Evolutionary conservation across 1,140 invertebrate genomes (phyloP), one percentile per base, ranked within the genome.

Genomic region (Drosophila navojoa): DNA sequence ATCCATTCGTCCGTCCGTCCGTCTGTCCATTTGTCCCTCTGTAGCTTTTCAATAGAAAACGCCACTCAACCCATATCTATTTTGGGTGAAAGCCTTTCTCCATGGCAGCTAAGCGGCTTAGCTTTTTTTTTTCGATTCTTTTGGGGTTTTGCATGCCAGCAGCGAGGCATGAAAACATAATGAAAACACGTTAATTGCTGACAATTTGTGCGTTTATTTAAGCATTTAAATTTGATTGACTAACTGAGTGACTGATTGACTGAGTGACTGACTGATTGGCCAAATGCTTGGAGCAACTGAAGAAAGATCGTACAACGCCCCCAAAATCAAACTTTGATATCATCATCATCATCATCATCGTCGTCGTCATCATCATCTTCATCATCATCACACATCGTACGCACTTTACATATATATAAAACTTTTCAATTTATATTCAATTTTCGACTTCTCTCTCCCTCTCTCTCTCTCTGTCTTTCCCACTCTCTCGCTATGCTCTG

Each of bases 361-460:
- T 52, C 22, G 27, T 62, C 59, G 19, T 38, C 54, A 27, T 52
- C 19, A 22, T 1, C 19, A 22, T 22, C 19, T 2, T 62, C 59
- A 44, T 50, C 54, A 27, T 52, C 44, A 35, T 32, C 32, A 32
- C 6, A 11, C 70, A 60, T 42, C 27, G 35, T 16, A 60, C 55
- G 67, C 71, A 63, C 68, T 81, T 86, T 81, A 80, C 71, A 86
- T 87, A 87, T 79, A 86, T 86, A 87, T 87, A 22, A 22, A 13
- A 13, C 40, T 16, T 38, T 61, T 27, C 57, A 19, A 66, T 80
- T 82, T 54, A 62, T 42, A 75, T 72, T 29, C 49, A 25, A 69
- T 49, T 81, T 82, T 44, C 53, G 66, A 67, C 62, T 78, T 60
- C 40, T 32, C 25, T 38, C 32, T 52, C 42, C 35, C 16, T 59